Base-by-base conservation (phyloP, 1,140 invertebrate species). In the Drosophila ohnishii region DNA sequence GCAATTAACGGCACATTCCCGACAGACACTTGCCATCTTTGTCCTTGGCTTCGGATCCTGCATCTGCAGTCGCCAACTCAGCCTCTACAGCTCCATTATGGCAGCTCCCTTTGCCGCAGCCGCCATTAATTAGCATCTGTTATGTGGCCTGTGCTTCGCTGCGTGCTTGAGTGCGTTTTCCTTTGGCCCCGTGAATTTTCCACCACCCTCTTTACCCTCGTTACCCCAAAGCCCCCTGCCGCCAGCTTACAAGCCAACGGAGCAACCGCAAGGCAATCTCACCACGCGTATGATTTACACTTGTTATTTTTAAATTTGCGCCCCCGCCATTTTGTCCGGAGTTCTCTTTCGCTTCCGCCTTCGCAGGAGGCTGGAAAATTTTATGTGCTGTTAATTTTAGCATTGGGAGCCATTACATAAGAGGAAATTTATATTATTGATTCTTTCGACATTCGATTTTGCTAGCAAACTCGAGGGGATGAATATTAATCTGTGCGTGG, bases 101-200 rank as follows among this genome's bases (percentile, higher is more conserved):
- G 53, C 53, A 50, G 56, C 48, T 79, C 56, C 66, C 63, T 71
- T 72, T 47, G 51, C 48, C 63, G n/a, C 47, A 45, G 62, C 66
- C 78, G 51, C 73, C 84, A 87, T 87, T 87, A 87, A 87, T 87
- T 87, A 87, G 79, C 83, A 87, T 80, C 79, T 87, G 84, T 80
- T 87, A 71, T 77, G 83, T 61, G 66, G 72, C 56, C 72, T 62
- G 44, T 60, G 48, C 62, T 44, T 44, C 48, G 10, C 73, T 72
- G 80, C 73, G 72, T 74, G 81, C 81, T 85, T 74, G 78, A 85
- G 74, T 81, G 78, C 78, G 64, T 71, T 72, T 72, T 70, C 53
- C 56, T 28, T 11, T 50, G 19, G n/a, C 16, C 47, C 32, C 19
- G 34, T 35, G 42, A 28, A 32, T 34, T 58, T 37, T 60, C 25